Conservation (phyloP, 2,888 invertebrate species). For the Hemistola chrysoprasaria region DNA sequence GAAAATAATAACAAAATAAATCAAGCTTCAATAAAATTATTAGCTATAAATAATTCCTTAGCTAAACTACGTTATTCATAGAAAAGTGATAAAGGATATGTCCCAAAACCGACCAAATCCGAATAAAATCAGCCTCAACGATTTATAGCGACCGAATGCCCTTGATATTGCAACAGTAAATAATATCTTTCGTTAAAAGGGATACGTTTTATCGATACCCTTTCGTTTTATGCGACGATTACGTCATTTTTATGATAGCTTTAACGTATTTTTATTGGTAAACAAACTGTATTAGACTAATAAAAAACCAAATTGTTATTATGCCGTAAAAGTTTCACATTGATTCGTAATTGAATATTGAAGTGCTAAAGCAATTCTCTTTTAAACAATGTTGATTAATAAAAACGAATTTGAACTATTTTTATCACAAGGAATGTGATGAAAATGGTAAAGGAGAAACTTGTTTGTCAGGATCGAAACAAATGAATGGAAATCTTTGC, state of each 20-base stretch:
- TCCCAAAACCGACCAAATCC: slow-evolving; percentile 26
- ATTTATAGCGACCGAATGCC: slow-evolving; percentile 52
- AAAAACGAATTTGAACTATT: too few species aligned
- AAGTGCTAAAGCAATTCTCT: background rate
- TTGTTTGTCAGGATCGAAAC: too few species aligned
- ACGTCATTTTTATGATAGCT: slow-evolving; percentile 71
- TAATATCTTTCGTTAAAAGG: slow-evolving; percentile 72
- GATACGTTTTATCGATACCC: slow-evolving; percentile 69
- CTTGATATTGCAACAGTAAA: slow-evolving; percentile 69
- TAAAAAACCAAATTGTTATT: slow-evolving; percentile 43
- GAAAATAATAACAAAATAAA: slow-evolving; percentile 12
- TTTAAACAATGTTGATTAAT: background rate
- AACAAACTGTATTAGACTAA: slow-evolving; percentile 52
- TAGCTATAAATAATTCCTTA: slow-evolving; percentile 25
- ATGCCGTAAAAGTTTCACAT: slow-evolving; percentile 33
- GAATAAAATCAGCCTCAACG: slow-evolving; percentile 52
- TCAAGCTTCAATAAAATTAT: slow-evolving; percentile 27
- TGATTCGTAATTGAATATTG: slow-evolving; percentile 39
- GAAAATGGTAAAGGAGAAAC: too few species aligned
- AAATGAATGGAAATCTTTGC: too few species aligned
- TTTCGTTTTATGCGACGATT: slow-evolving; percentile 73
- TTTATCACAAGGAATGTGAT: too few species aligned
- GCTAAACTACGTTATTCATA: slow-evolving; percentile 22
- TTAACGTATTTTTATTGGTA: slow-evolving; percentile 62
- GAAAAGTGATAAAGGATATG: slow-evolving; percentile 24